A percentile compares a stretch with the other conserved stretches of the same genome.
These are phyloP conservation scores for Balanococcus diminutus DNA, from an alignment of 2,888 invertebrate species.

Conservation along the genomic window DNA sequence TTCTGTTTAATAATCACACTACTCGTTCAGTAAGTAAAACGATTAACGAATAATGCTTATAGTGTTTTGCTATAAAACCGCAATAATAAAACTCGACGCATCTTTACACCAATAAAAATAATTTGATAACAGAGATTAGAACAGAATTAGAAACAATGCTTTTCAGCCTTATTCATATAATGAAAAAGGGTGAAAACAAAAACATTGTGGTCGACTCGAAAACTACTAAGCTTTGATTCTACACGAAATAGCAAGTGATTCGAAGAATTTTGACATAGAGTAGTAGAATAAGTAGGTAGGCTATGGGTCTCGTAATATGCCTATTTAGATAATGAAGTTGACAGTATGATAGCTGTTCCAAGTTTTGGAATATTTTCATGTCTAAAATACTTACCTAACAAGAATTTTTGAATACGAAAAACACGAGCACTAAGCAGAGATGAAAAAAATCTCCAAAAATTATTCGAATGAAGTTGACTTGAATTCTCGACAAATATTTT, in stretches of 20 bases:
- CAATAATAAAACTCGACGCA: neutral
- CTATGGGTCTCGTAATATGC: neutral
- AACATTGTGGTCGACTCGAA: neutral
- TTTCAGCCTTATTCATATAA: neutral
- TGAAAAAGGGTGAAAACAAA: neutral
- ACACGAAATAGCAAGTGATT: neutral
- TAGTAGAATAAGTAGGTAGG: neutral
- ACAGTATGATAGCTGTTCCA: neutral
- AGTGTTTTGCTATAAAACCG: neutral
- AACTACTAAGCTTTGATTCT: neutral
- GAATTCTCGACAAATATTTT: neutral
- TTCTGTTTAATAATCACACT: neutral
- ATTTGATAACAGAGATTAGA: neutral
- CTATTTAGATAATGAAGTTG: neutral
- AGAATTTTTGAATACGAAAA: no score
- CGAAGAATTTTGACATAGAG: neutral
- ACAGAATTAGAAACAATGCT: neutral
- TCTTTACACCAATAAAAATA: conserved; percentile 17
- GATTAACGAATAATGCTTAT: neutral
- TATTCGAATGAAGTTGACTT: no score
- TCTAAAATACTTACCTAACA: no score
- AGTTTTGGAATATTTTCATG: neutral
- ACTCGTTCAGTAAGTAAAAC: neutral
- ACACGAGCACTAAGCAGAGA: no score
- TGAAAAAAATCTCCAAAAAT: no score